Evolutionary conservation across 2,113 vertebrate genomes (phyloP).

Genomic region (Indicator indicator): DNA sequence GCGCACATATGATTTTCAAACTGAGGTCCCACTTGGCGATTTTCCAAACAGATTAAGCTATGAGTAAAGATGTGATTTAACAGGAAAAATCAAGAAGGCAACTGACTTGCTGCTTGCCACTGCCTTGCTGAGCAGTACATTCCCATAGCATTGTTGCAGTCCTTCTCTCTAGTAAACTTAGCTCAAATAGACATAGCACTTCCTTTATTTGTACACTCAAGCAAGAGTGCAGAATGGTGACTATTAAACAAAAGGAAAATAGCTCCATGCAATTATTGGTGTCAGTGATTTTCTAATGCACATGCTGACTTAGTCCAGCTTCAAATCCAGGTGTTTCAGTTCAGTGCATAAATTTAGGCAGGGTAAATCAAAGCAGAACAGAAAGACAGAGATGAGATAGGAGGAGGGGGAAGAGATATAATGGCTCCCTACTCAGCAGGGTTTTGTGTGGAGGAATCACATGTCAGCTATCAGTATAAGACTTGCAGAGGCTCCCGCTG

Average conservation of each 20-base stretch:
- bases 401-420: not conserved
- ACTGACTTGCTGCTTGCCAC: not conserved
- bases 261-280: not conserved
- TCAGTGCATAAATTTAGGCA: not conserved
- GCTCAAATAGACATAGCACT: not conserved
- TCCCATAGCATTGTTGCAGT: not conserved
- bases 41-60: not conserved
- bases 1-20: not conserved
- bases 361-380: not conserved
- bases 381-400: not conserved
- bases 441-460: accelerated
- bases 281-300: not conserved
- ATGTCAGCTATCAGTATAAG: accelerated
- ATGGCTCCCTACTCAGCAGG: not conserved
- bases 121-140: not conserved
- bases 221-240: not conserved
- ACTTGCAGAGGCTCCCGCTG: not conserved
- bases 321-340: not conserved
- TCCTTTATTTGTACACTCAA: not conserved
- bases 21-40: not conserved
- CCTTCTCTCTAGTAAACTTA: not conserved
- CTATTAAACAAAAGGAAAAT: not conserved
- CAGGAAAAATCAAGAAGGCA: not conserved
- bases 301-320: accelerated
- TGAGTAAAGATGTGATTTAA: not conserved